Conservation (phyloP, 2,113 vertebrate genomes). For the Xyliphius kryptos region DNA sequence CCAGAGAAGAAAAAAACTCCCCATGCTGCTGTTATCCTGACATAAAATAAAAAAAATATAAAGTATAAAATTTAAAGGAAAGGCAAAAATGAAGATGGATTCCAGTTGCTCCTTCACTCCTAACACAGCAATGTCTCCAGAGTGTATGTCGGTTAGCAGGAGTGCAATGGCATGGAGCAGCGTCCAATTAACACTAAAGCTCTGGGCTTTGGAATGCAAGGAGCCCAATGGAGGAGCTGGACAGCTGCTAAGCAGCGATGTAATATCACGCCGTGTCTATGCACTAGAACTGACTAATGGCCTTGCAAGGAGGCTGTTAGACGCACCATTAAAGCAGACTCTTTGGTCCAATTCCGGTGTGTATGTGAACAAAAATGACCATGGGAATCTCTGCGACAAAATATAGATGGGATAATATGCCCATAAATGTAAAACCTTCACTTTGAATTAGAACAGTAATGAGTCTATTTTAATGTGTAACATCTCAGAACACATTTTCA, state of each 20-base stretch:
- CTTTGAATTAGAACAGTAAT: too few species aligned
- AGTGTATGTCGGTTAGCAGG: constrained; percentile 27
- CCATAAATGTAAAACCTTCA: too few species aligned
- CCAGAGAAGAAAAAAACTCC: too few species aligned
- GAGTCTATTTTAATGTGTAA: too few species aligned
- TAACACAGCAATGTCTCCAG: constrained; percentile 36
- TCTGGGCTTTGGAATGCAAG: constrained; percentile 30
- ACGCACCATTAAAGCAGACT: constrained; percentile 50
- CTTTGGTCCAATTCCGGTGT: constrained; percentile 13
- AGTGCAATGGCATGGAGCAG: constrained; percentile 35
- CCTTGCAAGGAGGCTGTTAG: constrained; percentile 49
- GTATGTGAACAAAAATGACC: too few species aligned
- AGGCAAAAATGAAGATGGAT: constrained; percentile 40
- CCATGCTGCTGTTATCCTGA: too few species aligned
- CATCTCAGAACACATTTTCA: too few species aligned
- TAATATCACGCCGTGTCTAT: constrained; percentile 42
- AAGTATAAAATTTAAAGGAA: constrained; percentile 20
- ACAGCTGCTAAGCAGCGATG: constrained; percentile 47
- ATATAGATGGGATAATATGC: too few species aligned
- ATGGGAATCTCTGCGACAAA: too few species aligned
- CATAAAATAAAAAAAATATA: too few species aligned
- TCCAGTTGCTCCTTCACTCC: too few species aligned
- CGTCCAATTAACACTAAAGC: constrained; percentile 37
- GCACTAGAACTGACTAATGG: constrained; percentile 54
- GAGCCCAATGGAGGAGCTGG: constrained; percentile 29